Evolutionary conservation across 2,888 invertebrate species (phyloP).

Genomic region (Subacronicta megacephala): DNA sequence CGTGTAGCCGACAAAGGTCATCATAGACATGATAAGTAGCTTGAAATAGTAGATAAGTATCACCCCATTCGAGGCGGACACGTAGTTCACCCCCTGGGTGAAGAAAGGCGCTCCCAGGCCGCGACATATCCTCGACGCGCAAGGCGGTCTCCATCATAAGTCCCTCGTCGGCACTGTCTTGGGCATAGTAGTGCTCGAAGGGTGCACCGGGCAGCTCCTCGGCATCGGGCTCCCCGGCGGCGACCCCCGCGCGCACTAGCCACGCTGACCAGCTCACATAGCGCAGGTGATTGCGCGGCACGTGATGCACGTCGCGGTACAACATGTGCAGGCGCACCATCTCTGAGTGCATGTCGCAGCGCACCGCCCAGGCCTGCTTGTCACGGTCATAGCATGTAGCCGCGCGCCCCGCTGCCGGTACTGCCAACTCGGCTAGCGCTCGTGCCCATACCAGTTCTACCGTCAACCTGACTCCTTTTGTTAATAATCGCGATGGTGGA

Average conservation of each 20-base stretch:
- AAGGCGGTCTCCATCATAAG: slow-evolving; percentile 95
- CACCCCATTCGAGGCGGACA: slow-evolving; percentile 95
- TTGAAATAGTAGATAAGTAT: slow-evolving; percentile 94
- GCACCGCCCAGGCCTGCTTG: slow-evolving; percentile 94
- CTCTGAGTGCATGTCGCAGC: slow-evolving; percentile 94
- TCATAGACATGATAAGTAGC: slow-evolving; percentile 95
- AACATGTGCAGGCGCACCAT: slow-evolving; percentile 93
- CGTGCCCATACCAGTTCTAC: slow-evolving; percentile 94
- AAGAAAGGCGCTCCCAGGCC: slow-evolving; percentile 92
- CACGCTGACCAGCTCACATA: slow-evolving; percentile 93
- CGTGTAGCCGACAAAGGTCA: slow-evolving; percentile 94
- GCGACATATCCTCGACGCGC: slow-evolving; percentile 92
- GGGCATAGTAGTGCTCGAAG: slow-evolving; percentile 94
- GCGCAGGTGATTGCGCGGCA: slow-evolving; percentile 93
- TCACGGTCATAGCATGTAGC: slow-evolving; percentile 94
- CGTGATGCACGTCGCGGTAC: slow-evolving; percentile 93
- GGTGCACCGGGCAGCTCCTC: slow-evolving; percentile 93
- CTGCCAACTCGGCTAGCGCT: slow-evolving; percentile 86
- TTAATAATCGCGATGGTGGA: slow-evolving; percentile 89
- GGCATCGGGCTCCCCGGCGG: slow-evolving; percentile 91
- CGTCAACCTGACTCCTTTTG: slow-evolving; percentile 92
- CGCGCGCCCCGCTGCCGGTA: slow-evolving; percentile 89
- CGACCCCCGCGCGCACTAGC: slow-evolving; percentile 86
- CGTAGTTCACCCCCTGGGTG: slow-evolving; percentile 93
- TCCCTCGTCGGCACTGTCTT: slow-evolving; percentile 94